Evolutionary conservation across 2,888 invertebrate species (phyloP).

Genomic region (Dicyrtoma fusca): DNA sequence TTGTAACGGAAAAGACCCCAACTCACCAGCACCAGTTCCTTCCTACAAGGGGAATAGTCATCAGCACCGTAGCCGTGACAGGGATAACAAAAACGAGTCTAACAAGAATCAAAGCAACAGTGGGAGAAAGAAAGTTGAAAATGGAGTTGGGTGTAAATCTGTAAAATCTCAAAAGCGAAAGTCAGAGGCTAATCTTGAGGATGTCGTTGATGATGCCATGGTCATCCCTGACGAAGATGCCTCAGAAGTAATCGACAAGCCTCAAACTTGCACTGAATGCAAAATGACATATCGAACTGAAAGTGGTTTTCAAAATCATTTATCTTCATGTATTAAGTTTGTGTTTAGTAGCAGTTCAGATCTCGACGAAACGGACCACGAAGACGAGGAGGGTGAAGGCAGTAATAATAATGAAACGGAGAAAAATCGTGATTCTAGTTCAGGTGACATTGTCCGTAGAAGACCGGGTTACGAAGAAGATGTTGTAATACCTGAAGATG

Average conservation of each 20-base stretch:
- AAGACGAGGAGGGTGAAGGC: slow-evolving; percentile 6
- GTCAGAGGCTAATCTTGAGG: not conserved
- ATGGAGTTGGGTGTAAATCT: too few species aligned
- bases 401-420: too few species aligned
- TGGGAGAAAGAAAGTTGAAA: too few species aligned
- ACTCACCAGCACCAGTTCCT: too few species aligned
- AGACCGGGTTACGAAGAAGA: slow-evolving; percentile 26
- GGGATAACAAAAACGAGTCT: too few species aligned
- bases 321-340: slow-evolving; percentile 67
- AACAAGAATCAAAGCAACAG: too few species aligned
- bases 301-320: slow-evolving; percentile 78
- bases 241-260: not conserved
- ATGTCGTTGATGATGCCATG: too few species aligned
- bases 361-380: not conserved
- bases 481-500: slow-evolving; percentile 22
- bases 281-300: slow-evolving; percentile 65
- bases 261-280: slow-evolving; percentile 42
- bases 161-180: not conserved
- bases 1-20: too few species aligned
- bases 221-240: not conserved
- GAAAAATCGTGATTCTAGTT: too few species aligned
- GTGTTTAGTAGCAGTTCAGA: slow-evolving; percentile 64
- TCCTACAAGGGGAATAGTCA: too few species aligned
- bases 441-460: too few species aligned
- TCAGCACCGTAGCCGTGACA: too few species aligned